Evolutionary conservation across 2,113 vertebrate species (phyloP), one percentile per base, ranked within the genome.

Genomic region (Theristicus caerulescens): DNA sequence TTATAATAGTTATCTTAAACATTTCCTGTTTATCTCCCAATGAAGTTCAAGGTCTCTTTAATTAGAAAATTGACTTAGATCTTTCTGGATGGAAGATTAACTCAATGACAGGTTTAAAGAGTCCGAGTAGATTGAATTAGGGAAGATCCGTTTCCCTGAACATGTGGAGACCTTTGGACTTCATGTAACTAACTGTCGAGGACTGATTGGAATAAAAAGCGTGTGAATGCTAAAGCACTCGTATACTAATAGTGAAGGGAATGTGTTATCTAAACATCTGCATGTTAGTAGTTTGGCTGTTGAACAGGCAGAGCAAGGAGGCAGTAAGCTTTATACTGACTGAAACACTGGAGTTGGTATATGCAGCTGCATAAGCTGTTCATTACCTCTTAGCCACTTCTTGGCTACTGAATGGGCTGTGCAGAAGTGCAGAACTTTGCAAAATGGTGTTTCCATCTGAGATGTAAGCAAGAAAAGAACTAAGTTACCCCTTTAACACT

Each of bases 1-100:
- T 96, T 93, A 66, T 40, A 80, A 11, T 40, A 1, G 54, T 82
- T 91, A 93, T 89, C 78, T 82, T 15, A 69, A 92, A 82, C 88
- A 76, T 88, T 96, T 96, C 95, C 96, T 96, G 90, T 97, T 96
- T 97, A 82, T 87, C 83, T 87, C 72, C 84, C 49, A 20, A 70
- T 90, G 89, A 76, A 91, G 61, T 87, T 62, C 2, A 17, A 91
- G 73, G 62, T 84, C 84, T 93, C 81, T 49, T 51, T 90, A 94
- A 89, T 95, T 78, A 91, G 70, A 62, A 82, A 70, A 82, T 69
- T 55, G 55, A 54, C 54, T 86, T 76, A 29, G 70, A 3, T 52
- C 58, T 83, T 65, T 72, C 80, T 87, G 77, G 65, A 11, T 57
- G 72, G 93, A 25, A 82, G 83, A 59, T 88, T 13, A 55, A 21